Conservation (phyloP, 2,888 invertebrate species). For the Leucoptera coffeella region DNA sequence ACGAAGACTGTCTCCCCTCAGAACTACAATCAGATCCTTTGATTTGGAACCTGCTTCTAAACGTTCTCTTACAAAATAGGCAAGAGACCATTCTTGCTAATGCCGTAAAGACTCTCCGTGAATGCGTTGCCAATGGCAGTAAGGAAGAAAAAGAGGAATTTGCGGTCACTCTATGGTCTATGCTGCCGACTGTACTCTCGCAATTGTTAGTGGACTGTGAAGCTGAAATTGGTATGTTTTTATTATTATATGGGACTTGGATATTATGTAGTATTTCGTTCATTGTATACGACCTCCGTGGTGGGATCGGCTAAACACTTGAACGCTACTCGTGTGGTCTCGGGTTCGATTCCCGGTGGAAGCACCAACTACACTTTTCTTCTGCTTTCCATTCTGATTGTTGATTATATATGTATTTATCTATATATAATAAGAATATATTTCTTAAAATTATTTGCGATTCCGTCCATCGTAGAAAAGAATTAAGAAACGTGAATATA, state of each 20-base stretch:
- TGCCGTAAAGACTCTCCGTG: constrained; percentile 20
- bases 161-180: constrained; percentile 20
- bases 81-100: constrained; percentile 15
- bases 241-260: no score
- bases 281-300: background rate
- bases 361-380: no score
- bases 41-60: constrained; percentile 29
- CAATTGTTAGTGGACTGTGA: constrained; percentile 22
- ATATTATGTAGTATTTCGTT: no score
- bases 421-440: no score
- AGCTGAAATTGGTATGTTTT: constrained; percentile 17
- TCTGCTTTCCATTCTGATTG: no score
- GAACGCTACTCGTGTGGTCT: no score
- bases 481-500: no score
- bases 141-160: constrained; percentile 19
- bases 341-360: no score
- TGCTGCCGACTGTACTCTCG: constrained; percentile 24
- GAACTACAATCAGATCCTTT: constrained; percentile 20
- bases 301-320: no score
- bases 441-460: background rate
- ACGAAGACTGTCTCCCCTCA: constrained; percentile 23
- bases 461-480: background rate
- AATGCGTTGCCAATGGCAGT: constrained; percentile 19
- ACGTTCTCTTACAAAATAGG: constrained; percentile 19
- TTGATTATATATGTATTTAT: no score